Evolutionary conservation across 2,113 vertebrate species (phyloP).

Genomic region (Ibidorhyncha struthersii): DNA sequence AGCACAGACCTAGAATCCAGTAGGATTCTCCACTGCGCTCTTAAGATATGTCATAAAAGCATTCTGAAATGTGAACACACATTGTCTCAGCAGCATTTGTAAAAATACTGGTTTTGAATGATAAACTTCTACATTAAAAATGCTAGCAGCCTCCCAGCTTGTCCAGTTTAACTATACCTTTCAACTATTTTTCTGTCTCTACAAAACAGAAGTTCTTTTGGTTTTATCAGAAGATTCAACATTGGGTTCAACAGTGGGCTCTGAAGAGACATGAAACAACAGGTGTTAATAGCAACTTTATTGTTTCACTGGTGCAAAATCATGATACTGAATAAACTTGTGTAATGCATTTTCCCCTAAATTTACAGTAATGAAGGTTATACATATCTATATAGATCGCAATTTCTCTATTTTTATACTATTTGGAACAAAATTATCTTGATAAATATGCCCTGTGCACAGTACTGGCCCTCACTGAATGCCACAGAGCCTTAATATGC

Average conservation of each 20-base stretch:
- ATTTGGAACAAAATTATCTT: constrained; percentile 78
- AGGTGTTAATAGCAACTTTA: constrained; percentile 83
- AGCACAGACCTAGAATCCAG: neutral
- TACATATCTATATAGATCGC: constrained; percentile 81
- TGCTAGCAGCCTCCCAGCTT: neutral
- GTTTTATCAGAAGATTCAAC: neutral
- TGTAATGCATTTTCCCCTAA: constrained; percentile 78
- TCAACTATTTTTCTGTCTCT: neutral
- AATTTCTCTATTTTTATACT: constrained; percentile 77
- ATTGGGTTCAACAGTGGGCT: constrained; percentile 11
- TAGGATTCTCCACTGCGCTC: neutral
- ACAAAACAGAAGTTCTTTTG: neutral
- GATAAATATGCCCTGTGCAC: constrained; percentile 79
- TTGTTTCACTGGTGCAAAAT: constrained; percentile 82
- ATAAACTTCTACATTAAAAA: neutral
- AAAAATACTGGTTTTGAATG: neutral
- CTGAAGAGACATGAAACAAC: constrained; percentile 47
- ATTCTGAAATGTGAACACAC: neutral
- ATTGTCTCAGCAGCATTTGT: neutral
- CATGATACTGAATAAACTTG: constrained; percentile 68
- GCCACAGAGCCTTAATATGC: constrained; percentile 76
- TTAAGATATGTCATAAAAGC: neutral
- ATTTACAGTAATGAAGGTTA: constrained; percentile 81
- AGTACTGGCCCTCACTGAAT: constrained; percentile 70
- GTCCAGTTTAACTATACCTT: neutral